Evolutionary conservation across 1,140 invertebrate genomes (phyloP), one percentile per base, ranked within the genome.

Genomic region (Homarus americanus): DNA sequence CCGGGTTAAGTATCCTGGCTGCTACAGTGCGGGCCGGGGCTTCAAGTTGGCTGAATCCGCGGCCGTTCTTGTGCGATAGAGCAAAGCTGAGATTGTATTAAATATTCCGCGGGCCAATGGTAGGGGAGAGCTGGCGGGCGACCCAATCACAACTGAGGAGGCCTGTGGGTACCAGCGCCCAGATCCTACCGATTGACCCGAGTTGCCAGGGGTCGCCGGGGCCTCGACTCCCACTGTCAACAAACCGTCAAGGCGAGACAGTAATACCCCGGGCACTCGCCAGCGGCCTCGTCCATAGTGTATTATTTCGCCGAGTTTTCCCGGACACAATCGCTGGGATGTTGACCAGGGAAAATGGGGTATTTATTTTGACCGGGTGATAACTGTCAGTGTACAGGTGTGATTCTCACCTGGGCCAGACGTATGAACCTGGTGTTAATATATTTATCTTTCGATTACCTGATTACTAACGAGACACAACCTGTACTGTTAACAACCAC

Each of bases 91-190:
- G 41, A 28, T 82, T 63, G 75, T 44, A 38, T 36, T 69, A 28
- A 41, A 32, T 69, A 79, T 69, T 69, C 32, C 49, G 38, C 58
- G 86, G 76, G 76, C 75, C 75, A 78, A 69, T 87, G 58, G 75
- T 66, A 58, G 44, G 86, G 40, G 86, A 79, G 75, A 58, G 38
- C 58, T 38, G 86, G 49, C 75, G 34, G n/a, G 73, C 53, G 86
- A 87, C 86, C 86, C 86, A 87, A 87, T 87, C 86, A 87, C 76
- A 80, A 87, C 86, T 87, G 86, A 80, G 85, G 53, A 87, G 86
- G 85, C 72, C 86, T 80, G 53, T 87, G 76, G 86, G 84, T 87
- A 87, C 76, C 53, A 41, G 28, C 53, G 28, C 53, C 53, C 36
- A 41, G 76, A 66, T 44, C 75, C 40, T 34, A n/a, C n/a, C 32